Evolutionary conservation across 2,888 invertebrate genomes (phyloP), one percentile per base, ranked within the genome.

Genomic region (Hedya salicella): DNA sequence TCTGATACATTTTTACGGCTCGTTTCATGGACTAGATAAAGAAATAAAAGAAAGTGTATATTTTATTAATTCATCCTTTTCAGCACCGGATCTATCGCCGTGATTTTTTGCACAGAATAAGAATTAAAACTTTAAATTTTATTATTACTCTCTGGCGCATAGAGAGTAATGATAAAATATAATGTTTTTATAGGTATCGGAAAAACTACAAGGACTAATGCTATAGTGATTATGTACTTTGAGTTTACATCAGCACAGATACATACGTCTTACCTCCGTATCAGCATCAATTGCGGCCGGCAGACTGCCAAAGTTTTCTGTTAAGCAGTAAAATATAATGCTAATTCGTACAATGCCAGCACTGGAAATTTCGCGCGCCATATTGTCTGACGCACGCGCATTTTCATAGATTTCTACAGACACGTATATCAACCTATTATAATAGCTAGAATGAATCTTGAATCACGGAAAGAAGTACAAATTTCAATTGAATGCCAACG

Each of bases 341-440:
- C 62, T 53, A 53, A 53, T 67, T 61, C 54, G 60, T 40, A 61
- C 62, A 62, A 62, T 52, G 49, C 49, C 44, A 36, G 14, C 30
- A 48, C 77, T 80, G 82, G 84, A 84, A 82, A 74, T 80, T 82
- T 81, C 74, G 68, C 60, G 53, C 65, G 67, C 69, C 64, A 68
- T 67, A 62, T 69, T 75, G 76, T 78, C 77, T 81, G 80, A 82
- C 80, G 80, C 78, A 78, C 75, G 59, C 50, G 36, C 19, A 14
- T 1, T 8, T 48, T 17, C 21, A 25, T 9, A 3, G 16, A 60
- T 21, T 32, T 46, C 17, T 3, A 48, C 48, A 48, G 39, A 0
- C 36, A 14, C 14, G 14, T 39, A 36, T 39, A 48, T 16, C 6
- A 60, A 14, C 13, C 4, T 1, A 46, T 13, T 32, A 8, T 32